Evolutionary conservation across 2,113 vertebrate genomes (phyloP), one percentile per base, ranked within the genome.

Genomic region (Rhynchomys soricoides): DNA sequence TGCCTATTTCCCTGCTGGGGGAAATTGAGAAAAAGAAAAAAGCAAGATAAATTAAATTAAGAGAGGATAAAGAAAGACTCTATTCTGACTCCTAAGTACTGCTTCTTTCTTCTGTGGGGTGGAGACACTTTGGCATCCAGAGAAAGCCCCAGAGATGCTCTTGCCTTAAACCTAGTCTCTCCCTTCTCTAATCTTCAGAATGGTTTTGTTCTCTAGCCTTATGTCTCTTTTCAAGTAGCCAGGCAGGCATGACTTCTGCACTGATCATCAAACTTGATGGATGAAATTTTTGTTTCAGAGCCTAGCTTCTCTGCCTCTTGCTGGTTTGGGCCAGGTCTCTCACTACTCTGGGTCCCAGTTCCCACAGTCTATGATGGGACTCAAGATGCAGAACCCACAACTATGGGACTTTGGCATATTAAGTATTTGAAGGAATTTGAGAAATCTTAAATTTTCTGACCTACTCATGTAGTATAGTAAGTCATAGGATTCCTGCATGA

Each of bases 11-110:
- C 26, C 85, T 92, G n/a, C 66, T 8, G 6, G 57, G 34, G 43
- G 59, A 88, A 95, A 55, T n/a, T 90, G 55, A 94, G 45, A 91
- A 89, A 94, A 90, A 95, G 9, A 5, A 88, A 93, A 86, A 43
- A 11, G 62, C n/a, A n/a, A 89, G n/a, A 40, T 57, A 55, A 89
- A 83, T 85, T 79, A 86, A 85, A 79, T 90, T 66, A 93, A 83
- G 64, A 59, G 37, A 83, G 77, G 45, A 21, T 66, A 89, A 82
- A 91, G 87, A 79, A 59, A 94, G 9, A 45, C 78, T 71, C 26
- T 13, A 16, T 34, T 82, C 83, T 48, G 64, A 86, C 64, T 45
- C 3, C 34, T 17, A 9, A 45, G 15, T 9, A 70, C 52, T 34
- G 6, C 66, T 52, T 90, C 37, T 74, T 68, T 4, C 62, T 83